Percentiles rank a stretch among this genome's conserved stretches.
phyloP scores from a whole-genome alignment of 2,797 vertebrate species.

The Sylvia borin region DNA sequence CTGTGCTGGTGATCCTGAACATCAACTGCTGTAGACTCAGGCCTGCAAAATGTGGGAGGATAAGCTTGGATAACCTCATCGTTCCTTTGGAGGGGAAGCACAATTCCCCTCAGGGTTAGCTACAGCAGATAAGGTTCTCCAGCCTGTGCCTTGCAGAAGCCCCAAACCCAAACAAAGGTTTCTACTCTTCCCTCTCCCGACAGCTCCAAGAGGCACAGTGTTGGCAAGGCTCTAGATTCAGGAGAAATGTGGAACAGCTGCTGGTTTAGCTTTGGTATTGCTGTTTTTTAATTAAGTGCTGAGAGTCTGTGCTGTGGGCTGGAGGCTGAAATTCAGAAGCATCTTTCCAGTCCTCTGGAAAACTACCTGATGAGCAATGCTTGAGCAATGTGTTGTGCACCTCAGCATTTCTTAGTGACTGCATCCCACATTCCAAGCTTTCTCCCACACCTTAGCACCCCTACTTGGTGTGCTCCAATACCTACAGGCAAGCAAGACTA shows the following conservation, averaged over 20 bases:
- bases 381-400: background rate
- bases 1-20: background rate
- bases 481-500: background rate
- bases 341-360: background rate
- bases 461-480: rapidly evolving
- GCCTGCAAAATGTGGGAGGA: background rate
- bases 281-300: background rate
- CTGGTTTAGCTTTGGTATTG: background rate
- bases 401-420: background rate
- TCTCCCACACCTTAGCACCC: background rate
- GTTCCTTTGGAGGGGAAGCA: background rate
- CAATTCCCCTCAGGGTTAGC: background rate
- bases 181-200: background rate
- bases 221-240: background rate
- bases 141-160: background rate
- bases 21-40: rapidly evolving
- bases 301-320: background rate
- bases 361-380: background rate
- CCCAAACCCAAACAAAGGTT: background rate
- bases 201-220: background rate
- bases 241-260: background rate
- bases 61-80: background rate
- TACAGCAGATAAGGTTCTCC: background rate
- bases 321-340: background rate
- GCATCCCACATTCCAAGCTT: background rate